Evolutionary conservation across 2,797 vertebrate species (phyloP).

Genomic region (Microctenopoma stevenorrisi): DNA sequence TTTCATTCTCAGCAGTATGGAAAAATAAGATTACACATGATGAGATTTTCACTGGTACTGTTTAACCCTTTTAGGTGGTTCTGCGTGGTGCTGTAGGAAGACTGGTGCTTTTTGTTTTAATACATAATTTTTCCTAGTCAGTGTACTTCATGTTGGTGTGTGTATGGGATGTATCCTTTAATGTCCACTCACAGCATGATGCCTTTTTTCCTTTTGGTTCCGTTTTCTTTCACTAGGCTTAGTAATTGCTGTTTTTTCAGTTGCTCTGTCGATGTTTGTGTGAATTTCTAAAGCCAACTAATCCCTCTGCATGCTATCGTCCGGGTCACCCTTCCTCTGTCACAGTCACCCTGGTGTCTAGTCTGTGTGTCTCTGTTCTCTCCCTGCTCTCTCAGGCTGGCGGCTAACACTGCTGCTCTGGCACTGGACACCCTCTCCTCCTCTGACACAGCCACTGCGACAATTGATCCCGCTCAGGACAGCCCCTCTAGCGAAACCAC

Average conservation of each 20-base stretch:
- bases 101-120: conserved; percentile 54
- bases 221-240: conserved; percentile 62
- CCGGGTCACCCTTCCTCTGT: conserved; percentile 75
- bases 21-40: conserved; percentile 43
- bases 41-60: conserved; percentile 80
- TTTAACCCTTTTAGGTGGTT: conserved; percentile 77
- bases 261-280: conserved; percentile 72
- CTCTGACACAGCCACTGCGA: conserved; percentile 96
- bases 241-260: conserved; percentile 67
- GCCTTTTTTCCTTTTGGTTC: conserved; percentile 49
- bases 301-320: conserved; percentile 76
- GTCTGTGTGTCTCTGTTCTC: conserved; percentile 90
- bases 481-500: conserved; percentile 98
- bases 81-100: conserved; percentile 67
- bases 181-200: conserved; percentile 83
- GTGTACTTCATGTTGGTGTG: conserved; percentile 75
- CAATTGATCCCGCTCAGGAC: conserved; percentile 95
- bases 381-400: conserved; percentile 92
- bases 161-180: conserved; percentile 76
- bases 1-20: conserved; percentile 55
- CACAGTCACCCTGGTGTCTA: conserved; percentile 87
- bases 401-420: conserved; percentile 88
- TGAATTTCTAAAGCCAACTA: conserved; percentile 67
- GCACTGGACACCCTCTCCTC: conserved; percentile 97
- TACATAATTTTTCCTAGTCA: conserved; percentile 58